Percentiles rank a stretch among this genome's conserved stretches.
Conservation (phyloP, 2,888 invertebrate species). For the Aradus depressus region DNA sequence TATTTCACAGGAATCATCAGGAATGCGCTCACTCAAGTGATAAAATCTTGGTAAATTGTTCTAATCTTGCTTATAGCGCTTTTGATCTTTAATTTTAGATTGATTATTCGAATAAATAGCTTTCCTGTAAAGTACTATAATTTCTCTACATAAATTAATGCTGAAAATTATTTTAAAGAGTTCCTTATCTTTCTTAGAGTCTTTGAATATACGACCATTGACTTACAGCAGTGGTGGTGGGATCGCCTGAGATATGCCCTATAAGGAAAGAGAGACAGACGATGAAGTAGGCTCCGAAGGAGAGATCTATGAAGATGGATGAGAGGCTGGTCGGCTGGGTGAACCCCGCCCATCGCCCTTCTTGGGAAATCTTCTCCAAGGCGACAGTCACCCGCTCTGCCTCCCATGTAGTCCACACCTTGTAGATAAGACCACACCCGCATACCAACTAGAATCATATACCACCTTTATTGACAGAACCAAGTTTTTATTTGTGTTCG, state of each 20-base stretch:
- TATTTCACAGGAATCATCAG: no score
- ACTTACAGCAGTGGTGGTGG: conserved; percentile 38
- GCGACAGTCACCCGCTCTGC: conserved; percentile 54
- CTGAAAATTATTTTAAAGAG: background rate
- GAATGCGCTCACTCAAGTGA: no score
- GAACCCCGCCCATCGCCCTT: conserved; percentile 54
- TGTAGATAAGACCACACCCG: conserved; percentile 54
- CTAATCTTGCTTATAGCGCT: background rate
- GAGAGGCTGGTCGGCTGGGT: conserved; percentile 63
- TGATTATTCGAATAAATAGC: background rate
- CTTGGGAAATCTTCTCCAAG: conserved; percentile 52
- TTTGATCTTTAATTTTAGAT: background rate
- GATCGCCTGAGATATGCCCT: conserved; percentile 52
- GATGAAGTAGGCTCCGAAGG: conserved; percentile 58
- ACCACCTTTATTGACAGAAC: no score
- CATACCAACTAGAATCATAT: conserved; percentile 60
- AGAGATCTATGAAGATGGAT: conserved; percentile 52
- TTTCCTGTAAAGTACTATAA: background rate
- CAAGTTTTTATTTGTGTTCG: no score
- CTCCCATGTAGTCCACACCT: conserved; percentile 61
- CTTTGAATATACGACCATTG: background rate
- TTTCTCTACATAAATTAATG: background rate
- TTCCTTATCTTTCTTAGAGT: background rate
- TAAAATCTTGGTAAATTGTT: no score
- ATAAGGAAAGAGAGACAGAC: conserved; percentile 56